These are phyloP conservation scores for Amphiura filiformis DNA, from an alignment of 35 echinoderm and acorn worm species.

Conservation along the genomic window DNA sequence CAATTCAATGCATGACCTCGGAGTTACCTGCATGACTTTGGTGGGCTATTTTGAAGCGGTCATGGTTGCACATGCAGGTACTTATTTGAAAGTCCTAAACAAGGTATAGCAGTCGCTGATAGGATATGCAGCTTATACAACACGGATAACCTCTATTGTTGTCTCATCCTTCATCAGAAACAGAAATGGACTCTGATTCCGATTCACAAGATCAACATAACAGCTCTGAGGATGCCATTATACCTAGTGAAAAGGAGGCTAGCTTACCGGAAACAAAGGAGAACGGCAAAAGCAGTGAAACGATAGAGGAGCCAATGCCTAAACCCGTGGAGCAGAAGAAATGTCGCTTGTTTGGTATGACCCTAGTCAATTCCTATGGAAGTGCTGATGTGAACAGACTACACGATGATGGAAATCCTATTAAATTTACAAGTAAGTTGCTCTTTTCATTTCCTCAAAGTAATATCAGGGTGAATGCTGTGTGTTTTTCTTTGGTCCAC, in stretches of 20 bases:
- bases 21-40: too few species aligned
- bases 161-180: too few species aligned
- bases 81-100: too few species aligned
- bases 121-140: too few species aligned
- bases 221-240: slow-evolving; percentile 38
- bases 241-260: slow-evolving; percentile 20
- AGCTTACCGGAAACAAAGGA: background rate
- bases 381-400: slow-evolving; percentile 81
- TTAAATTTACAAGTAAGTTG: slow-evolving; percentile 91
- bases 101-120: too few species aligned
- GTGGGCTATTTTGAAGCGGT: too few species aligned
- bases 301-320: background rate
- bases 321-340: slow-evolving; percentile 55
- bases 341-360: slow-evolving; percentile 72
- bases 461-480: too few species aligned
- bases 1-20: too few species aligned
- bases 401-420: slow-evolving; percentile 79
- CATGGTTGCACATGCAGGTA: too few species aligned
- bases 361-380: slow-evolving; percentile 88
- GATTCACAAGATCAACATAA: slow-evolving; percentile 53
- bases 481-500: too few species aligned
- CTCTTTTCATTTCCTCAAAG: too few species aligned
- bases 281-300: background rate
- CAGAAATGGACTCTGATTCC: slow-evolving; percentile 82
- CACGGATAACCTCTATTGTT: too few species aligned